phyloP scores from a whole-genome alignment of 2,888 invertebrate species.

The Yponomeuta plumbellus region DNA sequence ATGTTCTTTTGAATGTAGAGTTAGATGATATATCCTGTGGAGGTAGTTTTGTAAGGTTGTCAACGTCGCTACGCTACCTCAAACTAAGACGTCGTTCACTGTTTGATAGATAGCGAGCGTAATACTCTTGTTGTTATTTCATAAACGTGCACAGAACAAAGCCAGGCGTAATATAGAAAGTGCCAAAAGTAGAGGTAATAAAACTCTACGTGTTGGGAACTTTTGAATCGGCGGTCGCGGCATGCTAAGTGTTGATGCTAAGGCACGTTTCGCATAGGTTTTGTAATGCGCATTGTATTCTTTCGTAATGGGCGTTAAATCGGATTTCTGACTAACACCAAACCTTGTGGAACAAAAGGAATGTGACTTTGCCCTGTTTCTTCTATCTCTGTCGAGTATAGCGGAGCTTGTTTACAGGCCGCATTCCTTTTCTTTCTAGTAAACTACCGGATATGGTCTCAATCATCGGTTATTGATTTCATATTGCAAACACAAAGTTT shows the following conservation, averaged over 20 bases:
- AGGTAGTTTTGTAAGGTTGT: neutral
- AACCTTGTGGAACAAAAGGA: neutral
- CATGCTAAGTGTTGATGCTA: conserved; percentile 27
- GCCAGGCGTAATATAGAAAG: conserved; percentile 41
- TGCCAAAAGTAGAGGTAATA: conserved; percentile 37
- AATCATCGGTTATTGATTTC: neutral
- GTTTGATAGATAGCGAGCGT: conserved; percentile 21
- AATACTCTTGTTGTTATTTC: conserved; percentile 27
- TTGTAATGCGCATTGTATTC: conserved; percentile 11
- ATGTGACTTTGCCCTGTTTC: neutral
- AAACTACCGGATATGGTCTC: neutral
- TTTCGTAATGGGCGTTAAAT: conserved; percentile 16
- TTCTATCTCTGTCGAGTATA: neutral
- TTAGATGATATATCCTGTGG: neutral
- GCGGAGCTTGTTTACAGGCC: neutral
- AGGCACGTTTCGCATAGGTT: conserved; percentile 29
- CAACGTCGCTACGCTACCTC: neutral
- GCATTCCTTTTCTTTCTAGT: neutral
- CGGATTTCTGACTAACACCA: neutral
- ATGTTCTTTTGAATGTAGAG: neutral
- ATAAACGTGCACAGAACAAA: conserved; percentile 41
- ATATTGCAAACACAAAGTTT: neutral
- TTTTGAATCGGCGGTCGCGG: conserved; percentile 27
- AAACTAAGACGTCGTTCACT: neutral
- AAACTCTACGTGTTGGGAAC: conserved; percentile 43